Conservation (phyloP, 2,113 vertebrate genomes). For the Nematolebias whitei region DNA sequence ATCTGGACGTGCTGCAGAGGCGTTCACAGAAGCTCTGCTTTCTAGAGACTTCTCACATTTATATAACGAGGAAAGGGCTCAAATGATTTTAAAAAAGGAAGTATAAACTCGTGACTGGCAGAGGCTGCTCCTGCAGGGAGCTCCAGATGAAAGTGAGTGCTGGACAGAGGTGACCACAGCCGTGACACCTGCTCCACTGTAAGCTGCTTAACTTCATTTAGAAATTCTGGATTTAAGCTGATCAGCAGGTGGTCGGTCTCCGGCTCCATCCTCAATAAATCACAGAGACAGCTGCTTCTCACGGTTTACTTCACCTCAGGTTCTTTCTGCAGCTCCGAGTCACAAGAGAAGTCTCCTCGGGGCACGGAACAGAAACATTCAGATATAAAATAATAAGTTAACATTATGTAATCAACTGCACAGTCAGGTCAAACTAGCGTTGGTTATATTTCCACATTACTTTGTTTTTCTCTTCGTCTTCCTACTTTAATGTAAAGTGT, state of each 20-base stretch:
- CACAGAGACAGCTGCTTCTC: constrained; percentile 25
- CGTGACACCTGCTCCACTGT: constrained; percentile 56
- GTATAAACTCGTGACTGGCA: not conserved
- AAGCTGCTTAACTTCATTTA: constrained; percentile 69
- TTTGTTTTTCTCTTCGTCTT: not conserved
- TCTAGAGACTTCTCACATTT: not conserved
- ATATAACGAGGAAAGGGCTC: not conserved
- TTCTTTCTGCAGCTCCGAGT: no score
- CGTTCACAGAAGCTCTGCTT: not conserved
- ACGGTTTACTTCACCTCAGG: constrained; percentile 31
- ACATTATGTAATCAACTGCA: no score
- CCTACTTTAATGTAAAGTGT: no score
- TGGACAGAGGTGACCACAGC: constrained; percentile 34
- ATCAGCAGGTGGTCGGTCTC: constrained; percentile 3
- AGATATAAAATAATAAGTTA: no score
- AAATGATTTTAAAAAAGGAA: not conserved
- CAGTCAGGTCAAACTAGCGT: no score
- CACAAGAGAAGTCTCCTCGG: no score
- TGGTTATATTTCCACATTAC: no score
- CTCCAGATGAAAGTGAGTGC: not conserved
- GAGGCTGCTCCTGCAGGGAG: not conserved
- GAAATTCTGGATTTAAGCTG: constrained; percentile 59
- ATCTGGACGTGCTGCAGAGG: not conserved
- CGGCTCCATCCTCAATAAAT: constrained; percentile 50
- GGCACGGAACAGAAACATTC: no score